Evolutionary conservation across 2,888 invertebrate species (phyloP).

Genomic region (Euspilapteryx auroguttella): DNA sequence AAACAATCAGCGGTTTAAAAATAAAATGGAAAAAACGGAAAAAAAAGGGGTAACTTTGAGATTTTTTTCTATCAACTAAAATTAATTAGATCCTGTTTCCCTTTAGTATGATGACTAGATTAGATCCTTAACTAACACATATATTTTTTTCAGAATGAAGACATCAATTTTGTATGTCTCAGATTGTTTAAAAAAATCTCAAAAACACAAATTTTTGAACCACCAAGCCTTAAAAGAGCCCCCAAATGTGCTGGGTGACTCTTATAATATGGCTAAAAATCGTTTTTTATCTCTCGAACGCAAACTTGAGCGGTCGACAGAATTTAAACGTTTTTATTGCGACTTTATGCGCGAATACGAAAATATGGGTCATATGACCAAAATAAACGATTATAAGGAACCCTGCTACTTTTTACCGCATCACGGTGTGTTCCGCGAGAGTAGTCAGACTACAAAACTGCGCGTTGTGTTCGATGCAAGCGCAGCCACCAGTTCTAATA

Average conservation of each 20-base stretch:
- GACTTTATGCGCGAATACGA: slow-evolving; percentile 1
- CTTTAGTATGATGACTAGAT: no score
- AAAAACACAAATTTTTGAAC: no score
- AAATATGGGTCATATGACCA: not conserved
- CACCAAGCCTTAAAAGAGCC: slow-evolving; percentile 1
- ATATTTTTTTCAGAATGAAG: no score
- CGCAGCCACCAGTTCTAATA: slow-evolving; percentile 8
- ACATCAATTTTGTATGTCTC: no score
- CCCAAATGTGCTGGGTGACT: not conserved
- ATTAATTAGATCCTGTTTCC: no score
- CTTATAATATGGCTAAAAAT: not conserved
- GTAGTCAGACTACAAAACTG: not conserved
- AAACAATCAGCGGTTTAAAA: no score
- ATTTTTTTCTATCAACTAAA: no score
- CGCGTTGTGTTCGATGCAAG: no score
- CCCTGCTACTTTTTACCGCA: slow-evolving; percentile 1
- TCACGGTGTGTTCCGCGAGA: slow-evolving; percentile 1
- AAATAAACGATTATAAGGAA: not conserved
- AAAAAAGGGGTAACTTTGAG: no score
- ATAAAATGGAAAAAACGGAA: no score
- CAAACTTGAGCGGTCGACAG: not conserved
- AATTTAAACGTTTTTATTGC: not conserved
- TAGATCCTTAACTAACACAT: no score
- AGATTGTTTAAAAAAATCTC: no score
- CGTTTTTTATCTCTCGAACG: slow-evolving; percentile 1